Evolutionary conservation across 2,797 vertebrate species (phyloP).

Genomic region (Coregonus suidteri): DNA sequence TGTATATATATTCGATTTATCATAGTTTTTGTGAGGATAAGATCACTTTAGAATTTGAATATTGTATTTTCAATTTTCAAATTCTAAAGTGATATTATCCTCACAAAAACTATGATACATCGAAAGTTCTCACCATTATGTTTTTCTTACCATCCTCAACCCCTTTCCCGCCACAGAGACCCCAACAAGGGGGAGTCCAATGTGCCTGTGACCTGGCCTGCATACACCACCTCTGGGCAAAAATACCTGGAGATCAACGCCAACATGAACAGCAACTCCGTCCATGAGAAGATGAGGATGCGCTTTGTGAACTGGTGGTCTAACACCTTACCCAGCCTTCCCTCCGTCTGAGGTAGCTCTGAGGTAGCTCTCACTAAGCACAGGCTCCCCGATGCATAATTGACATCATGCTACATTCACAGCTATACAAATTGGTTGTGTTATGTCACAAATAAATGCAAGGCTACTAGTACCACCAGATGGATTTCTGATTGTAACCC

Average conservation of each 20-base stretch:
- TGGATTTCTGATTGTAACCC: neutral
- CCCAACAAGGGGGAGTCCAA: slow-evolving; percentile 79
- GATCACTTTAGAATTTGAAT: too few species aligned
- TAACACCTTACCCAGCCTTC: slow-evolving; percentile 50
- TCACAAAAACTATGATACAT: neutral
- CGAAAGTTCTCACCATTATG: neutral
- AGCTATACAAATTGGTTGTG: neutral
- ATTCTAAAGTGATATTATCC: neutral
- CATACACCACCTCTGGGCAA: slow-evolving; percentile 56
- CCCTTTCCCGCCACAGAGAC: slow-evolving; percentile 70
- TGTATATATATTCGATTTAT: too few species aligned
- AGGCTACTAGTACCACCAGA: neutral
- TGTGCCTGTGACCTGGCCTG: slow-evolving; percentile 81
- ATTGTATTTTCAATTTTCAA: too few species aligned
- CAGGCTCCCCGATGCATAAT: neutral
- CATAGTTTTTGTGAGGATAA: too few species aligned
- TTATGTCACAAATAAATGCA: neutral
- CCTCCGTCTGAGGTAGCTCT: neutral
- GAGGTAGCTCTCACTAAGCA: neutral
- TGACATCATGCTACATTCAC: neutral
- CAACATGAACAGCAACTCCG: slow-evolving; percentile 57
- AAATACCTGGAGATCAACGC: slow-evolving; percentile 84
- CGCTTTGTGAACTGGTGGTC: slow-evolving; percentile 82
- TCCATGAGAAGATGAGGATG: slow-evolving; percentile 73
- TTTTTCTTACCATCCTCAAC: too few species aligned